Evolutionary conservation across 1,140 invertebrate species (phyloP).

Genomic region (Drosophila sucinea): DNA sequence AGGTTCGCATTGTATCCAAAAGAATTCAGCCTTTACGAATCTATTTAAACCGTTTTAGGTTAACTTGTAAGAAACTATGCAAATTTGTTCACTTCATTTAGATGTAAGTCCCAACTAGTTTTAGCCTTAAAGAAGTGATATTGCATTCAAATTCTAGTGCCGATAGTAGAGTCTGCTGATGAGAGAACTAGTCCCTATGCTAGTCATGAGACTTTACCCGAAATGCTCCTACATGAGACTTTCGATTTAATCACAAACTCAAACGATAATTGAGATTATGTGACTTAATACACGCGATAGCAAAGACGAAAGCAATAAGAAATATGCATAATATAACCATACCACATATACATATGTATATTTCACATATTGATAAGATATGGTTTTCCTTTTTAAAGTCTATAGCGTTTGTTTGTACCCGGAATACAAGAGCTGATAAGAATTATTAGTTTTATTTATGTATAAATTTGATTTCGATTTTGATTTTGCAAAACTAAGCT

Average conservation of each 20-base stretch:
- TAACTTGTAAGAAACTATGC: no score
- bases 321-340: slow-evolving; percentile 60
- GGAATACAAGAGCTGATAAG: slow-evolving; percentile 51
- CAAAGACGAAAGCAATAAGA: slow-evolving; percentile 5
- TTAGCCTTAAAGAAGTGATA: no score
- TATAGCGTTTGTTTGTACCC: slow-evolving; percentile 44
- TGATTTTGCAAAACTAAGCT: slow-evolving; percentile 29
- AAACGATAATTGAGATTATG: background rate
- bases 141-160: no score
- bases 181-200: no score
- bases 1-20: no score
- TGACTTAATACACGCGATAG: slow-evolving; percentile 33
- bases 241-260: background rate
- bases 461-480: slow-evolving; percentile 15
- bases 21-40: no score
- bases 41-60: no score
- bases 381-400: slow-evolving; percentile 35
- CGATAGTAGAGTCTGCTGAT: no score
- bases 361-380: slow-evolving; percentile 61
- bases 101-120: no score
- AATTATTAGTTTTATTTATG: slow-evolving; percentile 22
- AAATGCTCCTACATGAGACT: no score
- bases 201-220: no score
- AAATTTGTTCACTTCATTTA: no score
- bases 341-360: slow-evolving; percentile 38